These are phyloP conservation scores for Rhynchonycteris naso DNA, from an alignment of 2,797 vertebrate species.

Conservation along the genomic window DNA sequence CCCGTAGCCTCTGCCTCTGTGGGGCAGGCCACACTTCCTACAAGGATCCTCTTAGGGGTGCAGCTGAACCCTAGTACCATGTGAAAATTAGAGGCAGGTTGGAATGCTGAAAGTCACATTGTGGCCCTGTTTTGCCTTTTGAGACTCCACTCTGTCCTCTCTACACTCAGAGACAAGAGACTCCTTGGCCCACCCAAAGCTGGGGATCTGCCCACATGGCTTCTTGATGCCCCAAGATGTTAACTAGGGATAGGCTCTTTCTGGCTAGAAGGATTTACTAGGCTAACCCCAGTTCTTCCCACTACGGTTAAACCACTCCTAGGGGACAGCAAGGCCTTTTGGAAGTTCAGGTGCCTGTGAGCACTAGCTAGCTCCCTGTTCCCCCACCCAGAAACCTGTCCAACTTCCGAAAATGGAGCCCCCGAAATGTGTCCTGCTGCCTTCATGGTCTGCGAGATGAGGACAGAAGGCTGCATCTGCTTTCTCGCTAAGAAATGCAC, in stretches of 20 bases:
- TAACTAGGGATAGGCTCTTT: background rate
- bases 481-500: constrained; percentile 86
- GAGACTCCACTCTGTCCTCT: background rate
- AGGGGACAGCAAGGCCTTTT: background rate
- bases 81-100: background rate
- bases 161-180: background rate
- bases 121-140: background rate
- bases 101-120: accelerated
- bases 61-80: accelerated
- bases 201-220: background rate
- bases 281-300: background rate
- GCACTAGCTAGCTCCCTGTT: accelerated
- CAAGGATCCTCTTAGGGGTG: background rate
- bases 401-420: constrained; percentile 87
- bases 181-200: background rate
- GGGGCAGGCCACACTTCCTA: background rate
- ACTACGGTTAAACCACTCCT: accelerated
- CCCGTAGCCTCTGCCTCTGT: background rate
- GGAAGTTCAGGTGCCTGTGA: accelerated
- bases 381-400: background rate
- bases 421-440: constrained; percentile 81
- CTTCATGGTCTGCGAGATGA: constrained; percentile 83
- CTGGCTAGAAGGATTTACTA: background rate
- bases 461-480: constrained; percentile 87
- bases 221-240: background rate